Percentiles rank a stretch among this genome's conserved stretches.
phyloP scores from a whole-genome alignment of 2,888 invertebrate species.

The Notodonta ziczac region DNA sequence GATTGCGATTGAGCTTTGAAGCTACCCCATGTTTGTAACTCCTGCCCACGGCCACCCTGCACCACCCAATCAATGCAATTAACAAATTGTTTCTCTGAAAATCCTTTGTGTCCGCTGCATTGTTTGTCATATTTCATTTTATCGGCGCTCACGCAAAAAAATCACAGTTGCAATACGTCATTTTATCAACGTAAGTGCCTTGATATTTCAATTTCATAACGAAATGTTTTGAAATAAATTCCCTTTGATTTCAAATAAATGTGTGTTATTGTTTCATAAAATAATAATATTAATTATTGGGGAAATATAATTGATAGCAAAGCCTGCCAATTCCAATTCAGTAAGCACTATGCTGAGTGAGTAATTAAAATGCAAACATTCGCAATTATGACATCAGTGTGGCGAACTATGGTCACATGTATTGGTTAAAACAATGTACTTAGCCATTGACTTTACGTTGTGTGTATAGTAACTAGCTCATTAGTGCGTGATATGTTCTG shows the following conservation, averaged over 20 bases:
- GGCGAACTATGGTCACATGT: constrained; percentile 45
- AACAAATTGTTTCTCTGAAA: no score
- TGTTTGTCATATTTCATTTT: neutral
- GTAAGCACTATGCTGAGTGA: constrained; percentile 27
- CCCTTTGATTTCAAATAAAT: neutral
- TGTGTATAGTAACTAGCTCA: constrained; percentile 66
- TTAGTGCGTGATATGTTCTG: constrained; percentile 45
- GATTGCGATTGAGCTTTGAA: no score
- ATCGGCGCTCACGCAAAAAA: no score
- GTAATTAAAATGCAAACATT: constrained; percentile 56
- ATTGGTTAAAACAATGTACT: constrained; percentile 56
- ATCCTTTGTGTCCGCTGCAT: no score
- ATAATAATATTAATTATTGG: neutral
- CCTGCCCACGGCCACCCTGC: no score
- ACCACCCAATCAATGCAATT: no score
- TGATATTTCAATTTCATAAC: no score
- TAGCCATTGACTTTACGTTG: constrained; percentile 56
- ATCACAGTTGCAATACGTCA: no score
- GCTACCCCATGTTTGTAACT: no score
- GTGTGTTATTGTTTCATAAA: constrained; percentile 3
- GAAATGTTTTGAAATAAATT: neutral
- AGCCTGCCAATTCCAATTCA: constrained; percentile 9
- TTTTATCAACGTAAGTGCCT: no score
- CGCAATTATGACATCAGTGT: constrained; percentile 61
- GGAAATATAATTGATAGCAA: neutral